Conservation (phyloP, 2,113 vertebrate genomes). For the Elachura formosa region DNA sequence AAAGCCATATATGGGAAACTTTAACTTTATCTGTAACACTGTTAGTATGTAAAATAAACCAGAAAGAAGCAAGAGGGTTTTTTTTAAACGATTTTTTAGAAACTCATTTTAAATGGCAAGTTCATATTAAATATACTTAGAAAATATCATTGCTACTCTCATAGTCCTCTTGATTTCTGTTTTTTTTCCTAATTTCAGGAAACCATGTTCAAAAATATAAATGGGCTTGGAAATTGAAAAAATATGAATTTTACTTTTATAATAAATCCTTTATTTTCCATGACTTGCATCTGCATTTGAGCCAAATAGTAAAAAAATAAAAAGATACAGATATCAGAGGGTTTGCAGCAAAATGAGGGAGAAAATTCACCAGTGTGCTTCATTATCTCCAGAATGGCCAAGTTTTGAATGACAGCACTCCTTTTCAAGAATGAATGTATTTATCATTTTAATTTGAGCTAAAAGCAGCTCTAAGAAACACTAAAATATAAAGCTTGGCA, state of each 20-base stretch:
- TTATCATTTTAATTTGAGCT: not conserved
- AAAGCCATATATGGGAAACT: not conserved
- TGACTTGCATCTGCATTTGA: not conserved
- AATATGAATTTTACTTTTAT: not conserved
- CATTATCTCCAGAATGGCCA: not conserved
- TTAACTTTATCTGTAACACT: not conserved
- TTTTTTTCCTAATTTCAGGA: not conserved
- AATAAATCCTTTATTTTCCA: not conserved
- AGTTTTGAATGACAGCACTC: not conserved
- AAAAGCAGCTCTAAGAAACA: not conserved
- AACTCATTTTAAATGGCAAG: not conserved
- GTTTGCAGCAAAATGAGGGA: not conserved
- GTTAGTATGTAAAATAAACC: not conserved
- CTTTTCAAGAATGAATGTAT: not conserved
- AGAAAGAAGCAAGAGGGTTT: accelerated
- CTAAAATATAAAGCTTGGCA: not conserved
- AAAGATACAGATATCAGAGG: not conserved
- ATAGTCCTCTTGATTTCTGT: not conserved
- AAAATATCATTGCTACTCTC: not conserved
- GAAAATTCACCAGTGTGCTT: not conserved
- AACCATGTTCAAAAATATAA: not conserved
- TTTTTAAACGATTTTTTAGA: not conserved
- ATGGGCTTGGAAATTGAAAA: not conserved
- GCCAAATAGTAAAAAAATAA: not conserved
- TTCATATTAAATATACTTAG: not conserved